Conservation (phyloP, 1,140 invertebrate genomes). For the Catajapyx aquilonaris region DNA sequence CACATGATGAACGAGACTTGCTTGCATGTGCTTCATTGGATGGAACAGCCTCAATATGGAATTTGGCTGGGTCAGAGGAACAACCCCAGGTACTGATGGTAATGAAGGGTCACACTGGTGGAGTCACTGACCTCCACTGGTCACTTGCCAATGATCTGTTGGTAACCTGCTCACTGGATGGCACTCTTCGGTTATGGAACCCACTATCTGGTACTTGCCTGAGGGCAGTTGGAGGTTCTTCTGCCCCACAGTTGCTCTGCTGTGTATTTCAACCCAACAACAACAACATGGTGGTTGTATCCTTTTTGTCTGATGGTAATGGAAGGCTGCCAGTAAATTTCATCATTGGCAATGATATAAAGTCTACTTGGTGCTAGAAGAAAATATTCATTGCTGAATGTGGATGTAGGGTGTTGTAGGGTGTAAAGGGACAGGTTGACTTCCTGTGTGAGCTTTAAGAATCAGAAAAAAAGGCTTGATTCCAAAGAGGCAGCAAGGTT, state of each 20-base stretch:
- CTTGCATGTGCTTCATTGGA: constrained; percentile 63
- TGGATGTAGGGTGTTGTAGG: too few species aligned
- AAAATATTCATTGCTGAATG: too few species aligned
- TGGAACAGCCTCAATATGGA: constrained; percentile 58
- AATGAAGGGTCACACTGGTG: constrained; percentile 48
- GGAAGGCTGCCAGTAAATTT: too few species aligned
- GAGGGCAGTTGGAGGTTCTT: constrained; percentile 37
- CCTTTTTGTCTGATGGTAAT: too few species aligned
- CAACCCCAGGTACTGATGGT: constrained; percentile 48
- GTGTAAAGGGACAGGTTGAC: too few species aligned
- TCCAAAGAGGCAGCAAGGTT: too few species aligned
- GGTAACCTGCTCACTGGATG: constrained; percentile 53
- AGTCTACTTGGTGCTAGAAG: too few species aligned
- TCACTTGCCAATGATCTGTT: constrained; percentile 67
- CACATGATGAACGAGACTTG: constrained; percentile 60
- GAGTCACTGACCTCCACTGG: constrained; percentile 58
- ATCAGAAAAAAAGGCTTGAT: too few species aligned
- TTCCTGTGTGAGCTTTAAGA: too few species aligned
- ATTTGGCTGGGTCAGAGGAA: constrained; percentile 39
- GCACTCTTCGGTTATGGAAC: constrained; percentile 54
- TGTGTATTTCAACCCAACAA: constrained; percentile 68
- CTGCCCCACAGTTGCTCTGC: constrained; percentile 38
- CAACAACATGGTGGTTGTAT: constrained; percentile 72
- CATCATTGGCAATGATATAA: too few species aligned
- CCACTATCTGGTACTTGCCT: constrained; percentile 33